These are phyloP conservation scores for Uria lomvia DNA, from an alignment of 2,113 vertebrate genomes.

Conservation along the genomic window DNA sequence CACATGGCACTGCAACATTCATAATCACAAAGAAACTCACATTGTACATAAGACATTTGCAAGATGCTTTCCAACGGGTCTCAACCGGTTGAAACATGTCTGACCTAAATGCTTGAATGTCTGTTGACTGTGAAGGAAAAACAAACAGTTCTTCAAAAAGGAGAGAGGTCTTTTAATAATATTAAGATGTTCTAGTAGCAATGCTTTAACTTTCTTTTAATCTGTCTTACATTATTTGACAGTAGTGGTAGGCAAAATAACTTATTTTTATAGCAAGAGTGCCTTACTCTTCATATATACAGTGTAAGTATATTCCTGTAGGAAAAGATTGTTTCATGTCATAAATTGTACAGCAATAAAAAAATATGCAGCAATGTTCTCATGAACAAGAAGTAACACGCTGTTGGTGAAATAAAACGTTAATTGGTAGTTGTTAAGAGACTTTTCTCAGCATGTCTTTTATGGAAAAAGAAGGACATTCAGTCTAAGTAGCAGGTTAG, in stretches of 20 bases:
- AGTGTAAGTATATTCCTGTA: neutral
- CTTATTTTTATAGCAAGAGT: neutral
- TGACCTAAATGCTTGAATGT: neutral
- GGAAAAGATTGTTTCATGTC: neutral
- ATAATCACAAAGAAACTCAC: neutral
- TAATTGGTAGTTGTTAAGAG: neutral
- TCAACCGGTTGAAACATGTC: neutral
- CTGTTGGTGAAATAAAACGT: neutral
- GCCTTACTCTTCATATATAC: neutral
- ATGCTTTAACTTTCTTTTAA: neutral
- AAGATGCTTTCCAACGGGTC: neutral
- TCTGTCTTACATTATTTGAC: neutral
- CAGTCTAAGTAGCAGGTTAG: neutral
- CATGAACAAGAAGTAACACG: neutral
- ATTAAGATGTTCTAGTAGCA: neutral
- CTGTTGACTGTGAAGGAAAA: neutral
- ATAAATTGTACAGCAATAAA: neutral
- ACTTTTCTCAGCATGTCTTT: neutral
- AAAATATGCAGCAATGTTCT: neutral
- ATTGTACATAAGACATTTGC: neutral
- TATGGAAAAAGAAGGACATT: neutral
- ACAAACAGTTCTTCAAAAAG: neutral
- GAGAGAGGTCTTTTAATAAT: neutral
- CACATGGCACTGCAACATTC: neutral
- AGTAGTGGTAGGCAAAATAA: neutral